Base-by-base conservation (phyloP, 2,797 vertebrate species). In the Sebastes kiyomatsui region DNA sequence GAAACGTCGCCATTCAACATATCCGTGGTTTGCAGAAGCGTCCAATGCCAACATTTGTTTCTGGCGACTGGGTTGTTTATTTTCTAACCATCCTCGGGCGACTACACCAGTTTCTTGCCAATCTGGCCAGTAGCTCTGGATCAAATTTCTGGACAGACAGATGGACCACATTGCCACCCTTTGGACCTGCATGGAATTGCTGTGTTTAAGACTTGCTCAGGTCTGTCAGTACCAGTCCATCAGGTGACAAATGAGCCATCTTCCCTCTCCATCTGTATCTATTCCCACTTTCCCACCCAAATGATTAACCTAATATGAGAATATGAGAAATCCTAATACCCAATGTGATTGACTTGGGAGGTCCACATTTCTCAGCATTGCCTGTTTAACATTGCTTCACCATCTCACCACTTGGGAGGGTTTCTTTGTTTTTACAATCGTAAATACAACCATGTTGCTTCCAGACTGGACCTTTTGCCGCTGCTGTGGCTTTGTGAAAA, bases 401-500 rank as follows among this genome's bases (percentile, higher is more conserved):
- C 18, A 2, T 28, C 46, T 46, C 42, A 18, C 20, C 20, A 38
- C 23, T 49, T 13, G 16, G 7, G 25, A 28, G 6, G 1, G 11
- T 59, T 27, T 56, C 42, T 77, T 52, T 67, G 28, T 59, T 42
- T 66, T 20, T 52, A 6, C 54, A 12, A 22, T 42, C 12, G 7
- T 18, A 32, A 72, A 76, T 59, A n/a, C 73, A 67, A 52, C 16
- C 9, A 5, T 7, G 4, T 13, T 28, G 33, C 28, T 61, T 33
- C 5, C 22, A 38, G 33, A 30, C 2, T 6, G 23, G 42, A 66
- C 67, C 56, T 28, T 28, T 61, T 46, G 49, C 60, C 46, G 25
- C 27, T 12, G 16, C 79, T 58, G 80, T 58, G 66, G 30, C 54
- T 83, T 59, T 69, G 13, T 75, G 61, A 30, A 72, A 62, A 30